Base-by-base conservation (phyloP, 1,140 invertebrate species). In the Drosophila micromelanica region DNA sequence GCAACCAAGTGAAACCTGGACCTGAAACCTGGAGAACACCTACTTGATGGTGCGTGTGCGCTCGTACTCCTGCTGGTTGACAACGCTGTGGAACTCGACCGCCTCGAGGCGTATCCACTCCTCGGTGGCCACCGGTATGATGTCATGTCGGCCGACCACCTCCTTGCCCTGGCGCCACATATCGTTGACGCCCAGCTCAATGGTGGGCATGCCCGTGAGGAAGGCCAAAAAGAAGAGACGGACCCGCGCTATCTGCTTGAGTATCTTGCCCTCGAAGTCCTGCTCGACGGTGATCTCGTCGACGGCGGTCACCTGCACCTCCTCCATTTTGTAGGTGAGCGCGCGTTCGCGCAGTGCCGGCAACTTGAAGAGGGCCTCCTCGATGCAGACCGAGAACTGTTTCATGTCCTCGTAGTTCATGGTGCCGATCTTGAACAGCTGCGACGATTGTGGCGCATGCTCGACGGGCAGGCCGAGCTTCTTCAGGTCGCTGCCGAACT, bases 81-180 rank as follows among this genome's bases (percentile, higher is more conserved):
- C 96, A 91, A 97, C 98, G 38, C 96, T 95, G 93, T 99, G 98
- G 92, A 99, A 99, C 92, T 99, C 98, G 0, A 97, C 95, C 20
- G 96, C 95, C 93, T 99, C 98, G 5, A 99, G 94, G 45, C 97
- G 95, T 81, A 99, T 99, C 99, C 99, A 99, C 93, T 99, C 98
- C 93, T 99, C 99, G 0, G 99, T 99, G 61, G 98, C 97, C 32
- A 99, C 98, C 7, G 99, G 99, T 85, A 99, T 98, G 90, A 99
- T 99, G 92, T 99, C 99, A 92, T 99, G 98, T 13, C 99, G 94
- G 0, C 99, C 98, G 0, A 99, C 99, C 12, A 99, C 98, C 94
- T 99, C 99, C 93, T 98, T 98, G 7, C 99, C 99, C 93, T 99
- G 98, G 7, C 99, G 93, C 91, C 96, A 95, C 93, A 98, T 95